Evolutionary conservation across 1,140 invertebrate species (phyloP), one percentile per base, ranked within the genome.

Genomic region (Drosophila takahashii): DNA sequence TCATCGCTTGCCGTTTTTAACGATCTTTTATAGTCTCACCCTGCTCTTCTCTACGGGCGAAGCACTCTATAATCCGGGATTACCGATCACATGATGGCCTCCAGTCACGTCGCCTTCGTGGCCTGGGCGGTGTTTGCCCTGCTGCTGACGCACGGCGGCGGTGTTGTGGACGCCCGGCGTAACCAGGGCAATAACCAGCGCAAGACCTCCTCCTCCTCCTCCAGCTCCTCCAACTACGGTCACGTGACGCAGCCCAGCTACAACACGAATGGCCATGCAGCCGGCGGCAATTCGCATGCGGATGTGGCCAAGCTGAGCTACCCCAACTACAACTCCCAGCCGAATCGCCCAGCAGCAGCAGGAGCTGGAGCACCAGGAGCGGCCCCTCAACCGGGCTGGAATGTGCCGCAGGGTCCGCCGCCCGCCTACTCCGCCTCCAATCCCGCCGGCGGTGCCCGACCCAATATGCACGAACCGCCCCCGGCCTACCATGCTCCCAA

Each of bases 231-330:
- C 34, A 73, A 48, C 39, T 79, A 77, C 13, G 75, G 85, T 22
- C 86, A 89, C 53, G 90, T 89, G 48, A 91, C 90, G 37, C 90
- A 78, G 59, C 81, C 90, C 10, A 79, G 79, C 41, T 83, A 90
- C 44, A 75, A 50, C 2, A 76, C 69, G 4, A 66, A 86, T 4
- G 72, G 52, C 11, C 66, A 73, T n/a, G 77, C 58, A 7, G 69
- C 59, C 22, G 74, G 47, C 22, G 74, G 47, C 51, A 90, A 91
- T 41, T 91, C 90, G 1, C 90, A 92, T 47, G 73, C 81, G 0
- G 91, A 92, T 72, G 71, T 70, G 11, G 81, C 90, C 45, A 92
- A 92, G 50, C 34, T 92, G 6, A 92, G 91, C 51, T 92, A 92
- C 65, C 60, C 91, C 13, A 91, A 89, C 32, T 91, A 92, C 42